phyloP scores from a whole-genome alignment of 2,888 invertebrate genomes.

The Pyrrhia umbra region DNA sequence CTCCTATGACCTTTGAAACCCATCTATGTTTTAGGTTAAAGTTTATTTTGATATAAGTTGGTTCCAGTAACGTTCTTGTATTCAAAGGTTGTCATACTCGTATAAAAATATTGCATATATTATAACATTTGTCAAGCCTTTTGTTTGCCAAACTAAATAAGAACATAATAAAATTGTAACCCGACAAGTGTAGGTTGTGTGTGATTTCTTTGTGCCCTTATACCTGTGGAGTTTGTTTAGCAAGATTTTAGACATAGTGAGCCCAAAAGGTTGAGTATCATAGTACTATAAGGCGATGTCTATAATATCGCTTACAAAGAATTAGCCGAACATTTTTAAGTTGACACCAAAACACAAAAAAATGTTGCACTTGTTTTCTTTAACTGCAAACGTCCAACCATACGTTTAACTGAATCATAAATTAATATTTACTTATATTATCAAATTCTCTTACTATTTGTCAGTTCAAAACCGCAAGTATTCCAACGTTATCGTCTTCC shows the following conservation, averaged over 20 bases:
- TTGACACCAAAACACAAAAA: no score
- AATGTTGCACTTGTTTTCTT: neutral
- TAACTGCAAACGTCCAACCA: neutral
- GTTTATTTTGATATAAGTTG: neutral
- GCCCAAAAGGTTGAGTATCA: constrained; percentile 7
- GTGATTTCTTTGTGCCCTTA: constrained; percentile 9
- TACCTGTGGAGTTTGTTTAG: constrained; percentile 16
- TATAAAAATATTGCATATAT: constrained; percentile 8
- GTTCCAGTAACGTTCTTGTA: neutral
- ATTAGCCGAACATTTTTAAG: neutral
- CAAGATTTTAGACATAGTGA: constrained; percentile 12
- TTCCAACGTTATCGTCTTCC: neutral
- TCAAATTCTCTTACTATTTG: neutral
- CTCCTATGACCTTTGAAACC: neutral
- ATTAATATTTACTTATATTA: neutral
- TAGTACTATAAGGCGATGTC: neutral
- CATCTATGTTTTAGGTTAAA: neutral
- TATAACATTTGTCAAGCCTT: constrained; percentile 27
- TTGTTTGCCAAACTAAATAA: constrained; percentile 24
- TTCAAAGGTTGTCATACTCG: constrained; percentile 6
- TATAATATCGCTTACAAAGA: constrained; percentile 1
- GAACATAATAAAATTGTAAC: constrained; percentile 12
- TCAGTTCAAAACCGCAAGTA: neutral
- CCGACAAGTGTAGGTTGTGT: constrained; percentile 3
- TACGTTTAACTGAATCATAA: neutral